Evolutionary conservation across 2,113 vertebrate species (phyloP).

Genomic region (Spilogale gracilis): DNA sequence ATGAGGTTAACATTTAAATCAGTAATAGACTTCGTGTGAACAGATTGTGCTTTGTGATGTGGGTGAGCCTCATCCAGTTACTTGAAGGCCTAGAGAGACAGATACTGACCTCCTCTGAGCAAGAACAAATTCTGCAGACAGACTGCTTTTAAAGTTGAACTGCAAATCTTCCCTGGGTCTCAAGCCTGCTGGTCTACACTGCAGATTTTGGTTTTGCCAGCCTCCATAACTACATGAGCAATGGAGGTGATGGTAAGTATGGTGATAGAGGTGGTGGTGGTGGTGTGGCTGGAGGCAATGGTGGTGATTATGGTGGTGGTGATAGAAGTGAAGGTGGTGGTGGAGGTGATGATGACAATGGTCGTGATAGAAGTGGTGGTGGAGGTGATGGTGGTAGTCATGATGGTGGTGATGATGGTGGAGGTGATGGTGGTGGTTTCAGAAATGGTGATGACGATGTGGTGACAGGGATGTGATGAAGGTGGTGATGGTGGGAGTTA

Average conservation of each 20-base stretch:
- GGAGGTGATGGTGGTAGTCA: rapidly evolving
- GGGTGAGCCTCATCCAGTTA: neutral
- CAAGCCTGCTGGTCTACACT: neutral
- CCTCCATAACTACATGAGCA: neutral
- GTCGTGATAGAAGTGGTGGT: neutral
- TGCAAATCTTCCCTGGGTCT: neutral
- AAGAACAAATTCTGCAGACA: neutral
- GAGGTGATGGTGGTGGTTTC: too few species aligned
- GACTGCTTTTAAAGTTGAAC: neutral
- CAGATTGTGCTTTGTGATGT: neutral
- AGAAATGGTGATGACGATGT: too few species aligned
- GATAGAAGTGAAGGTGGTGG: rapidly evolving
- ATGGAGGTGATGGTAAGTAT: rapidly evolving
- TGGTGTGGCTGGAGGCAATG: neutral
- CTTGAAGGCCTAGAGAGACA: neutral
- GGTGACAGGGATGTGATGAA: too few species aligned
- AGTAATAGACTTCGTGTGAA: too few species aligned
- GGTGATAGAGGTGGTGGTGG: neutral
- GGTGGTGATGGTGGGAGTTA: too few species aligned
- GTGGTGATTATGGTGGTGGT: neutral
- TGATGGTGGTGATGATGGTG: neutral
- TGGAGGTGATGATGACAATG: neutral
- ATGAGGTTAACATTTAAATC: neutral
- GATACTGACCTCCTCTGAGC: neutral
- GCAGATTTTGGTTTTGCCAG: neutral